A percentile compares a stretch with the other conserved stretches of the same genome.
Evolutionary conservation across 2,888 invertebrate genomes (phyloP).

Genomic region (Rotaria magnacalcarata): DNA sequence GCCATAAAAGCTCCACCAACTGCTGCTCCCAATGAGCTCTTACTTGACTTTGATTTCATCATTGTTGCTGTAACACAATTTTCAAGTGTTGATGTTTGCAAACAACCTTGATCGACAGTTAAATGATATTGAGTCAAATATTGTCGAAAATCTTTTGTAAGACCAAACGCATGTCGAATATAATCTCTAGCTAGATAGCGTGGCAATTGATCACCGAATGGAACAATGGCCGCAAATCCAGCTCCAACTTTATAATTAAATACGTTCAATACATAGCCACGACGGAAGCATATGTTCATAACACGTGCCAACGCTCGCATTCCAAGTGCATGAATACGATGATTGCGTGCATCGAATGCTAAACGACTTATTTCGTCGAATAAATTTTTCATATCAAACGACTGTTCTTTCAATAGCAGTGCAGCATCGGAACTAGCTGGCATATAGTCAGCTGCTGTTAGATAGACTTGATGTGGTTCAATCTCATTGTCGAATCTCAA

Average conservation of each 20-base stretch:
- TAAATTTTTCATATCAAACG: conserved; percentile 17
- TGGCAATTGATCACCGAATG: not conserved
- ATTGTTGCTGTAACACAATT: not conserved
- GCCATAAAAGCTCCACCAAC: not conserved
- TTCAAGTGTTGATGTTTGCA: not conserved
- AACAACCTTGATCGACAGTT: conserved; percentile 2
- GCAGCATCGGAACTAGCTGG: conserved; percentile 4
- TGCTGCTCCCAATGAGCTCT: not conserved
- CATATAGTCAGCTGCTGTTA: conserved; percentile 5
- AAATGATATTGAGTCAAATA: not conserved
- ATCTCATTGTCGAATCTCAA: not conserved
- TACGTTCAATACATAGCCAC: not conserved
- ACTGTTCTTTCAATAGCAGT: not conserved
- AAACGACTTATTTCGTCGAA: not conserved
- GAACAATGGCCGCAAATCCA: not conserved
- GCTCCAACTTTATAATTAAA: conserved; percentile 6
- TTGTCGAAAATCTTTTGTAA: not conserved
- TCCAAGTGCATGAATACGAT: not conserved
- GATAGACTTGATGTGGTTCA: not conserved
- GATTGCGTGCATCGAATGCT: not conserved
- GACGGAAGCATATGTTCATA: conserved; percentile 23
- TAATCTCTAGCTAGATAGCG: not conserved
- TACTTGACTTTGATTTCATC: not conserved
- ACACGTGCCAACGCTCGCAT: not conserved
- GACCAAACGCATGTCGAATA: conserved; percentile 26